Percentiles rank a stretch among this genome's conserved stretches.
Evolutionary conservation across 2,888 invertebrate genomes (phyloP).

Genomic region (Campaea margaritaria): DNA sequence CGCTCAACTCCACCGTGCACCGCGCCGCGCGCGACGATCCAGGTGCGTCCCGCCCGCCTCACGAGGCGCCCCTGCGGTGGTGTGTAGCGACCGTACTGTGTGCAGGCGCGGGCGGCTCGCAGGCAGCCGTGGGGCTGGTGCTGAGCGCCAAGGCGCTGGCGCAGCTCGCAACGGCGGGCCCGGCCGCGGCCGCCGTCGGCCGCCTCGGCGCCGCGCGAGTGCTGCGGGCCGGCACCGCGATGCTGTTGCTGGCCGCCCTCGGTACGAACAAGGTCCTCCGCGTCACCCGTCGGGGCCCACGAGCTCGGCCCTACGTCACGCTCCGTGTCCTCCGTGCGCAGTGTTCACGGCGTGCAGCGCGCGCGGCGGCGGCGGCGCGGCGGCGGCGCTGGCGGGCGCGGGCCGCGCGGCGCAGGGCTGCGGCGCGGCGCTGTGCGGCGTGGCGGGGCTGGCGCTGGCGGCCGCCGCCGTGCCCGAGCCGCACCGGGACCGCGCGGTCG

Average conservation of each 20-base stretch:
- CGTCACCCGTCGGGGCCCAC: neutral
- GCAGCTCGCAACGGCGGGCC: conserved; percentile 67
- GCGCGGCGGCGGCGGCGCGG: conserved; percentile 31
- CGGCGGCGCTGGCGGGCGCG: conserved; percentile 48
- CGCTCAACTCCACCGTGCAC: conserved; percentile 68
- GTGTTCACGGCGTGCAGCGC: conserved; percentile 36
- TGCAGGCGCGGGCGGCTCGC: conserved; percentile 56
- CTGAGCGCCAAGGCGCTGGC: conserved; percentile 72
- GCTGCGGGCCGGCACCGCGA: conserved; percentile 61
- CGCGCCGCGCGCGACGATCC: conserved; percentile 44
- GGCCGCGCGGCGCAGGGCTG: conserved; percentile 66
- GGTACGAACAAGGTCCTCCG: conserved; percentile 38
- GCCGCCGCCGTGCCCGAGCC: conserved; percentile 54
- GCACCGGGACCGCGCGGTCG: conserved; percentile 55
- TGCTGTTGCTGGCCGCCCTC: conserved; percentile 62
- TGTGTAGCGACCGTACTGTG: conserved; percentile 56
- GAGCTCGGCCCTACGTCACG: neutral
- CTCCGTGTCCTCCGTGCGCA: neutral
- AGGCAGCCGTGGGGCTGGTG: conserved; percentile 67
- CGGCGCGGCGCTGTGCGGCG: conserved; percentile 67
- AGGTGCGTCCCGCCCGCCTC: neutral
- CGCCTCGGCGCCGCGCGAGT: conserved; percentile 61
- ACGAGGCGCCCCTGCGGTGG: neutral
- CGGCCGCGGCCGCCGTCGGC: conserved; percentile 64
- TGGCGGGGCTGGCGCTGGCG: conserved; percentile 69